A percentile compares a stretch with the other conserved stretches of the same genome.
Conservation (phyloP, 2,113 vertebrate species). For the Xyrauchen texanus region DNA sequence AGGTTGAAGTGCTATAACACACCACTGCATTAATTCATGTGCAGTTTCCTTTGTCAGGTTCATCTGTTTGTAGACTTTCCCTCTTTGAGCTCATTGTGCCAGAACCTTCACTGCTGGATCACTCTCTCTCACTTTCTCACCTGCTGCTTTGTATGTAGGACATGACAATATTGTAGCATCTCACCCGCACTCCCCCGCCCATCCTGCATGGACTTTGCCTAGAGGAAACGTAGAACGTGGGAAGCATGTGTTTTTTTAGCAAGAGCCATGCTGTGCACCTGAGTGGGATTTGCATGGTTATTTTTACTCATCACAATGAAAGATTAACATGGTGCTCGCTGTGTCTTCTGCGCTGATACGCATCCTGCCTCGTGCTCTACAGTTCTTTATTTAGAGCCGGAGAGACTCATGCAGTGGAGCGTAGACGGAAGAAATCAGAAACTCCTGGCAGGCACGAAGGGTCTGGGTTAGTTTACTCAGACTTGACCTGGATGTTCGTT, state of each 20-base stretch:
- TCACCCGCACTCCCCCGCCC: too few relatives aligned
- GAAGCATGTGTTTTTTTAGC: conserved; percentile 37
- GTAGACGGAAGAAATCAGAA: conserved; percentile 45
- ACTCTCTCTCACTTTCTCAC: neutral
- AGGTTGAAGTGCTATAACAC: neutral
- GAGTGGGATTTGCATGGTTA: conserved; percentile 57
- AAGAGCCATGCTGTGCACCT: conserved; percentile 21
- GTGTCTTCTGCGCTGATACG: conserved; percentile 36
- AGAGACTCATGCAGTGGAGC: conserved; percentile 55
- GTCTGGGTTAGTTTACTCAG: conserved; percentile 63
- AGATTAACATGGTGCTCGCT: conserved; percentile 64
- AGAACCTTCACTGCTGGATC: neutral
- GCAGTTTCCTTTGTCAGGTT: conserved; percentile 9
- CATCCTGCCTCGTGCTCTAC: conserved; percentile 43
- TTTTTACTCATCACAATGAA: conserved; percentile 67
- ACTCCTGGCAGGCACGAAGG: conserved; percentile 36
- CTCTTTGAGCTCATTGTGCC: neutral
- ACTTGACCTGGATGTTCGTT: too few relatives aligned
- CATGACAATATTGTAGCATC: neutral
- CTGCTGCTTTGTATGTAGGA: conserved; percentile 20
- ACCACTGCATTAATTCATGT: conserved; percentile 12
- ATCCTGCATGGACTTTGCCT: neutral
- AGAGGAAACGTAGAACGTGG: neutral
- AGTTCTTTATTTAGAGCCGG: conserved; percentile 69
- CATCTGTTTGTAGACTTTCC: too few relatives aligned